Base-by-base conservation (phyloP, 2,888 invertebrate genomes). In the Euplagia quadripunctaria region DNA sequence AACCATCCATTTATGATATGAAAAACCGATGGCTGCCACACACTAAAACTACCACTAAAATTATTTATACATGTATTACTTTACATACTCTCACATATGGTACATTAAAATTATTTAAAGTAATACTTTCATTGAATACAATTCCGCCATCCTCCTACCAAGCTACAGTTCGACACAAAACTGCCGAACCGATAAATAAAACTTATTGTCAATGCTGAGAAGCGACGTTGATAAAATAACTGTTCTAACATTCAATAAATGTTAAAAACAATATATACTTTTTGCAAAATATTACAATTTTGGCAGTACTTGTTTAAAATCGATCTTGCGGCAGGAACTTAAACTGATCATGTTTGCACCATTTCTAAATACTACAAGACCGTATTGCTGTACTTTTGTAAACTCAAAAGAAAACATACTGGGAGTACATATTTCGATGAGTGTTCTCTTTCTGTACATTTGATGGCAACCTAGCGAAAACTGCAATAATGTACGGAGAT, bases 101-200 rank as follows among this genome's bases (percentile, higher is more conserved):
- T 87, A 88, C 85, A 88, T 80, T 83, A 87, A 79, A 80, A 85
- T 82, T 79, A 79, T 82, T 58, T 82, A 92, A 92, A 91, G 85
- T 94, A 94, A 94, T 94, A 94, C 94, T 94, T 93, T 91, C 83
- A 89, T 91, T 91, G 89, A 94, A 94, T 94, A 94, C 93, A 87
- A 87, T 87, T 85, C 86, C 85, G 77, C 79, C 78, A 76, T 69
- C 70, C 55, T 74, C 72, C 65, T 68, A 73, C 70, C 76, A 78
- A 74, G 77, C 81, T 79, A 75, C 52, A 66, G 69, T 74, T 73
- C 75, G 72, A 73, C 74, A 77, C 58, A 66, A 73, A 66, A 74
- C 76, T 77, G 70, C 64, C 69, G 73, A 79, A 70, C 74, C 58
- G 51, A 76, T 72, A 78, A 80, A 73, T 73, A 71, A 73, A 84